Percentiles rank a stretch among this genome's conserved stretches.
Conservation (phyloP, 1,140 invertebrate genomes). For the Calosoma granatense region DNA sequence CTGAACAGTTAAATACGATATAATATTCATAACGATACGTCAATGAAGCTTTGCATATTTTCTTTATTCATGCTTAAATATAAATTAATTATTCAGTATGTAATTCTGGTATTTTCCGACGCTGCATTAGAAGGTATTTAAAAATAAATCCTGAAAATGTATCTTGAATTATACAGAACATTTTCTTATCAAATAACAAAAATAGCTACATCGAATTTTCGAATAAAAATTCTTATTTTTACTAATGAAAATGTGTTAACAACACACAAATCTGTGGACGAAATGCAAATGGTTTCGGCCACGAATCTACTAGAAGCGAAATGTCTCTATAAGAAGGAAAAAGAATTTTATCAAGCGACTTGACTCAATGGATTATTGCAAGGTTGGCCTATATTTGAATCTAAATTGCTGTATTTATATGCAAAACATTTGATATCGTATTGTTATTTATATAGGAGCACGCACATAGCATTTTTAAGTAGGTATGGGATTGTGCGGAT, state of each 20-base stretch:
- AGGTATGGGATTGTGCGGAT: neutral
- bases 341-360: neutral
- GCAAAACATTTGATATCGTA: constrained; percentile 8
- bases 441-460: neutral
- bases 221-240: neutral
- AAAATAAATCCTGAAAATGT: too few relatives aligned
- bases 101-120: too few relatives aligned
- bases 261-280: too few relatives aligned
- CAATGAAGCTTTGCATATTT: too few relatives aligned
- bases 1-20: too few relatives aligned
- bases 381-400: neutral
- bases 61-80: too few relatives aligned
- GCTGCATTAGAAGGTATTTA: too few relatives aligned
- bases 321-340: neutral
- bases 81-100: too few relatives aligned
- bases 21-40: too few relatives aligned
- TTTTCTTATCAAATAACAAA: too few relatives aligned
- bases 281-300: too few relatives aligned
- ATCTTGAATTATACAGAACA: too few relatives aligned
- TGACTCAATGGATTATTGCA: neutral
- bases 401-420: neutral
- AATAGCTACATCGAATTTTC: neutral
- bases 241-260: neutral
- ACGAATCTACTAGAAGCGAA: neutral
- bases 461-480: neutral